Evolutionary conservation across 2,888 invertebrate genomes (phyloP).

Genomic region (Spodoptera exigua): DNA sequence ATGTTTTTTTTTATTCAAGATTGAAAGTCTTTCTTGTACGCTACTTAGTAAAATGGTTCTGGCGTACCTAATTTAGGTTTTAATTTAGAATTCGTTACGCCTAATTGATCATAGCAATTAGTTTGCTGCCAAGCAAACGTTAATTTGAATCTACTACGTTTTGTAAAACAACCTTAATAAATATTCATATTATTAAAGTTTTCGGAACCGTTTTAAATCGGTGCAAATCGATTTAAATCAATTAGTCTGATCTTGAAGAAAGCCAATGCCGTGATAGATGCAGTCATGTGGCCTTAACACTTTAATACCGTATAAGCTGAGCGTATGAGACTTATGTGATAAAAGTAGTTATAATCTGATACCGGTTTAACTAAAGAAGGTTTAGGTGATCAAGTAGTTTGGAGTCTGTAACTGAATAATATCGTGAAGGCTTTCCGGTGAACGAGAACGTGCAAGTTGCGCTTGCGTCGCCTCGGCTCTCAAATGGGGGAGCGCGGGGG

Average conservation of each 20-base stretch:
- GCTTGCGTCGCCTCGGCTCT: constrained; percentile 56
- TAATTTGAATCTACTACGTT: constrained; percentile 30
- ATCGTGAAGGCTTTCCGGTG: constrained; percentile 77
- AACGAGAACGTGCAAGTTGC: constrained; percentile 65
- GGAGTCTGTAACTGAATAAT: constrained; percentile 73
- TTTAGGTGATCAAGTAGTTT: constrained; percentile 72
- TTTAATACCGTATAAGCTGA: constrained; percentile 21
- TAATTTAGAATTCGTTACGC: constrained; percentile 34
- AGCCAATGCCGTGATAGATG: constrained; percentile 24
- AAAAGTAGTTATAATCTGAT: constrained; percentile 43
- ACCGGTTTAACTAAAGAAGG: constrained; percentile 62
- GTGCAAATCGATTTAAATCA: constrained; percentile 34
- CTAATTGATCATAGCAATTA: constrained; percentile 35
- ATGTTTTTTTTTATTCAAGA: background rate
- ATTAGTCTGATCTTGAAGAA: constrained; percentile 33
- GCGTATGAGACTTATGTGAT: constrained; percentile 21
- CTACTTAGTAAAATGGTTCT: constrained; percentile 7
- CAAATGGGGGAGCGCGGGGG: constrained; percentile 56
- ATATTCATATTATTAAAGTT: constrained; percentile 32
- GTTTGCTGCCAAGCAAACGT: constrained; percentile 21
- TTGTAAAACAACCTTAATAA: constrained; percentile 40
- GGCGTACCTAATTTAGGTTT: constrained; percentile 22
- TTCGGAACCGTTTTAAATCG: constrained; percentile 33
- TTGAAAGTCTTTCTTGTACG: constrained; percentile 5
- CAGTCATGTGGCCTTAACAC: constrained; percentile 42